Percentiles rank a stretch among this genome's conserved stretches.
Evolutionary conservation across 2,113 vertebrate genomes (phyloP).

Genomic region (Cacatua alba): DNA sequence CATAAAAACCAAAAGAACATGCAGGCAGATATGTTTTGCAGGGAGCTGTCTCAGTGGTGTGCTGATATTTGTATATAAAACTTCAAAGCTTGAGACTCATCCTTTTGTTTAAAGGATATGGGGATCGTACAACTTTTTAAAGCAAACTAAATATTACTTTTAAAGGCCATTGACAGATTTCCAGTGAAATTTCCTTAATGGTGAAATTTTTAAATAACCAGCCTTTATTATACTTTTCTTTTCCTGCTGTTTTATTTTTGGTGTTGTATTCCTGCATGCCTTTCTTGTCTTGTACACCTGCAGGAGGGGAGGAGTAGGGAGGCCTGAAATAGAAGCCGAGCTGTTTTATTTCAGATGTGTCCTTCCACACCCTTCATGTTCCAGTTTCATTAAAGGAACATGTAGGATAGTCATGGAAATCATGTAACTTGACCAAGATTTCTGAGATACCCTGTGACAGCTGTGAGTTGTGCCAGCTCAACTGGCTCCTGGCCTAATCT

Average conservation of each 20-base stretch:
- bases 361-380: background rate
- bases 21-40: background rate
- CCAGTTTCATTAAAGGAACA: background rate
- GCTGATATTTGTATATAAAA: background rate
- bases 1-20: background rate
- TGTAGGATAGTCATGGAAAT: background rate
- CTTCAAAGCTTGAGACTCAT: background rate
- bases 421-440: background rate
- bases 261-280: background rate
- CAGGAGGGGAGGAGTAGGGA: background rate
- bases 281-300: background rate
- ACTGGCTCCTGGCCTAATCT: background rate
- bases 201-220: background rate
- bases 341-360: background rate
- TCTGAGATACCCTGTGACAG: background rate
- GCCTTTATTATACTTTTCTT: background rate
- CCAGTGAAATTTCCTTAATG: background rate
- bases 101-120: background rate
- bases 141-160: background rate
- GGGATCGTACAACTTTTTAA: rapidly evolving
- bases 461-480: background rate
- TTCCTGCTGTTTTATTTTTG: background rate
- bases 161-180: background rate
- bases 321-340: background rate
- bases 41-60: background rate